Conservation (phyloP, 1,140 invertebrate genomes). For the Lepidotrigona ventralis region DNA sequence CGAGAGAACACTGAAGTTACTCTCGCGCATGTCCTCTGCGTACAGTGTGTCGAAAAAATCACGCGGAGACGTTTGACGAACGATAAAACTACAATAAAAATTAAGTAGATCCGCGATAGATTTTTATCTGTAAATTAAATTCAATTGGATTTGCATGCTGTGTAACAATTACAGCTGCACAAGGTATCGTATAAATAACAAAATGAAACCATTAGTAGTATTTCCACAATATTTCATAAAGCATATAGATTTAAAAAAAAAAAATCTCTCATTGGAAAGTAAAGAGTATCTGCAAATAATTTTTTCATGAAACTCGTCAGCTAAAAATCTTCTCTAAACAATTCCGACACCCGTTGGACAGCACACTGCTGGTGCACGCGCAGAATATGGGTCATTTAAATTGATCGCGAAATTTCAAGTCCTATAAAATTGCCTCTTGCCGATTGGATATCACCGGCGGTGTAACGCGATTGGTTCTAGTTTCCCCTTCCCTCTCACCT, state of each 20-base stretch:
- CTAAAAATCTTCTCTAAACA: background rate
- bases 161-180: too few relatives aligned
- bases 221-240: background rate
- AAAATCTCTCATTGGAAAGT: background rate
- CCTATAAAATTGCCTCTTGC: conserved; percentile 24
- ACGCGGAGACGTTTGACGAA: background rate
- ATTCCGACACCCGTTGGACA: background rate
- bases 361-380: too few relatives aligned
- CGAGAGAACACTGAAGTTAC: conserved; percentile 25
- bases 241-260: background rate
- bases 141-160: too few relatives aligned
- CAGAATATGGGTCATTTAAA: conserved; percentile 33
- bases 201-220: background rate
- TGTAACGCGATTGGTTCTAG: conserved; percentile 21
- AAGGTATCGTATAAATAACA: too few relatives aligned
- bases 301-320: background rate
- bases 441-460: conserved; percentile 24
- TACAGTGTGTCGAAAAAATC: background rate
- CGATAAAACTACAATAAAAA: background rate
- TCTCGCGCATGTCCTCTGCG: background rate
- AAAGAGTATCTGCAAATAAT: background rate
- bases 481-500: background rate
- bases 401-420: conserved; percentile 42
- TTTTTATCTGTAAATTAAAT: background rate
- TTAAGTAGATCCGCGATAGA: background rate